Evolutionary conservation across 30 jellyfish, hydroid and myxozoan genomes (phyloP), one percentile per base, ranked within the genome.

Genomic region (Morbakka virulenta): DNA sequence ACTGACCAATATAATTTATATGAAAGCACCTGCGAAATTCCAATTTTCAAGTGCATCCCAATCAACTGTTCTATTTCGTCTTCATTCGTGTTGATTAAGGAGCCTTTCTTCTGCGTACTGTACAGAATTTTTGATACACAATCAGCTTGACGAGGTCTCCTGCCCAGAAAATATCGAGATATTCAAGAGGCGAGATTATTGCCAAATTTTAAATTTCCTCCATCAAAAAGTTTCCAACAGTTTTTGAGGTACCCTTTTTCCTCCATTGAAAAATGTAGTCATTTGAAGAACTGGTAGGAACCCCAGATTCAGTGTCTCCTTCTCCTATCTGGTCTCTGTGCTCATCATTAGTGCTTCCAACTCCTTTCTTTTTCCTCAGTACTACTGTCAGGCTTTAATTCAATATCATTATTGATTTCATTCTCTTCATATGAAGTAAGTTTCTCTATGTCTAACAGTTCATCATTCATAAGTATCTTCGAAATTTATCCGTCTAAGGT

Each of bases 31-130:
- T n/a, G n/a, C n/a, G 73, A 64, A 2, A 87, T 70, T 1, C 95
- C 95, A 83, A 78, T 86, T 32, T n/a, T 27, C 26, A 84, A 1
- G 64, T 84, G 95, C 93, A 84, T 84, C 24, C 95, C 94, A 76
- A 76, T 75, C 48, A 4, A 76, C 22, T 41, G 32, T 52, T 62
- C 62, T 14, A 84, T 84, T 62, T 84, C 95, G 13, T 63, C 80
- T 2, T 2, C n/a, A n/a, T n/a, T n/a, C 27, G 91, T 82, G 74
- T 50, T 57, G 2, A 33, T 22, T 0, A 80, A 57, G 47, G 2
- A 12, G 36, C 95, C 96, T 1, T 48, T 28, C 22, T 67, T 30
- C 35, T 86, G 82, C 1, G 32, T 47, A 50, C 96, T 77, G 80
- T 86, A 86, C 9, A 68, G 69, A 49, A 67, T 78, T 28, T n/a